phyloP scores from a whole-genome alignment of 2,797 vertebrate genomes.

The Characodon lateralis region DNA sequence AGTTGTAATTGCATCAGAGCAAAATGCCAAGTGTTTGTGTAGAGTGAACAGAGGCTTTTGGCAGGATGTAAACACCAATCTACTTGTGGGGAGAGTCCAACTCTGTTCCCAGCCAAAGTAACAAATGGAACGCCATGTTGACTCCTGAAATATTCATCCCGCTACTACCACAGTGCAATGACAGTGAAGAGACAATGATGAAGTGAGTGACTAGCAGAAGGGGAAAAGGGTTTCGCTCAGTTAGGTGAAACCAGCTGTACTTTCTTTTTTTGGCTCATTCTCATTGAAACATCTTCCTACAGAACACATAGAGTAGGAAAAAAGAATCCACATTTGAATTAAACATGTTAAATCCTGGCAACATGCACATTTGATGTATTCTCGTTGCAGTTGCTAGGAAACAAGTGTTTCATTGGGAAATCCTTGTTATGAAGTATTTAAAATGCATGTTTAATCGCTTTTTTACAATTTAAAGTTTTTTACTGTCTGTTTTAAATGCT shows the following conservation, averaged over 20 bases:
- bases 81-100: constrained; percentile 52
- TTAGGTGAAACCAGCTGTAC: constrained; percentile 41
- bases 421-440: constrained; percentile 81
- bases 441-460: constrained; percentile 77
- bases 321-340: constrained; percentile 54
- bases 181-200: constrained; percentile 60
- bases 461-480: constrained; percentile 57
- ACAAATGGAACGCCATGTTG: constrained; percentile 54
- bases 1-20: constrained; percentile 23
- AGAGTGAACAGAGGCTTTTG: constrained; percentile 35
- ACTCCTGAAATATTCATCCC: constrained; percentile 68
- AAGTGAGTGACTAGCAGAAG: constrained; percentile 48
- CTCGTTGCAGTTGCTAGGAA: constrained; percentile 84
- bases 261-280: constrained; percentile 23
- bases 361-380: constrained; percentile 62
- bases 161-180: constrained; percentile 31
- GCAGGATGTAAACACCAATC: constrained; percentile 47
- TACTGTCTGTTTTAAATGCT: constrained; percentile 36
- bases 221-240: constrained; percentile 36
- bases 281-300: neutral
- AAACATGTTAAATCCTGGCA: constrained; percentile 59
- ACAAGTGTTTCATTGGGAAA: constrained; percentile 78
- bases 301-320: constrained; percentile 16
- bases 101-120: constrained; percentile 58
- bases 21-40: constrained; percentile 41